phyloP scores from a whole-genome alignment of 1,140 invertebrate genomes.

The Drosophila sp. region DNA sequence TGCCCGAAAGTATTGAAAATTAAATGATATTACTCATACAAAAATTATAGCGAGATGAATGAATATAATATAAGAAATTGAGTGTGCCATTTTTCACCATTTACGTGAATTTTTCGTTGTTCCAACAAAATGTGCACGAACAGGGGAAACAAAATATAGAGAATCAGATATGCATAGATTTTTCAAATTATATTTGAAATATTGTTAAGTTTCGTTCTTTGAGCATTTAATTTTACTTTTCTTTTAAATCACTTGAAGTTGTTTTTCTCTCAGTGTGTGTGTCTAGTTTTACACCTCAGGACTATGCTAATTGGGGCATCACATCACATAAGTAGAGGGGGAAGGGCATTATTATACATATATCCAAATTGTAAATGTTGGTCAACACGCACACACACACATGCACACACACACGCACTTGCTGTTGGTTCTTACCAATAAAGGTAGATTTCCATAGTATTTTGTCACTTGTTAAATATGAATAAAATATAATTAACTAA shows the following conservation, averaged over 20 bases:
- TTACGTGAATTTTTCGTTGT: neutral
- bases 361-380: neutral
- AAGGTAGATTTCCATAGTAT: constrained; percentile 39
- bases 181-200: too few species aligned
- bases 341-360: neutral
- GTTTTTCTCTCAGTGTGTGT: too few species aligned
- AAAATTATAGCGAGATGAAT: neutral
- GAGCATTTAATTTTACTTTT: too few species aligned
- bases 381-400: constrained; percentile 9
- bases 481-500: constrained; percentile 16
- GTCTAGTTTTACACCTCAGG: too few species aligned
- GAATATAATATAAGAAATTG: neutral
- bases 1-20: neutral
- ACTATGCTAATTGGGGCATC: too few species aligned
- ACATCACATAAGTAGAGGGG: too few species aligned
- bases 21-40: neutral
- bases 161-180: too few species aligned
- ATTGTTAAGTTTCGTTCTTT: too few species aligned
- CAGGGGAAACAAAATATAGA: too few species aligned
- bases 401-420: constrained; percentile 27
- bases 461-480: constrained; percentile 34
- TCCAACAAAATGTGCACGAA: too few species aligned
- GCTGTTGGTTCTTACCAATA: constrained; percentile 23
- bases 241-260: too few species aligned
- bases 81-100: constrained; percentile 1